These are phyloP conservation scores for Arenaria interpres DNA, from an alignment of 2,113 vertebrate species.

Conservation along the genomic window DNA sequence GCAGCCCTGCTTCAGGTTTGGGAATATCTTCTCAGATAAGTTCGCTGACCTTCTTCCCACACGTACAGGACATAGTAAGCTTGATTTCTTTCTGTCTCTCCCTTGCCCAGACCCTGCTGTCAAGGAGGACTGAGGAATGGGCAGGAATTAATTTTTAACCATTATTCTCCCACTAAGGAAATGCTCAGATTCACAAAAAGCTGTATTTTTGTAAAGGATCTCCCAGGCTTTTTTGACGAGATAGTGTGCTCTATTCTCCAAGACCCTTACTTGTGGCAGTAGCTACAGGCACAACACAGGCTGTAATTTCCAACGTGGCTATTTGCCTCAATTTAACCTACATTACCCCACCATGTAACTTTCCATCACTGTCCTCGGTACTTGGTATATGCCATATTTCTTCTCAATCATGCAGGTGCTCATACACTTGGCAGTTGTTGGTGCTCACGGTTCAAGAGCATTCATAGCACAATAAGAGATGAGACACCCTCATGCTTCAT, in stretches of 20 bases:
- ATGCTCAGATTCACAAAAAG: background rate
- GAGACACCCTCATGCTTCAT: background rate
- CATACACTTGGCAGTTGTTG: background rate
- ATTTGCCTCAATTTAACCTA: background rate
- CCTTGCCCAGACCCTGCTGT: background rate
- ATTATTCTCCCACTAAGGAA: background rate
- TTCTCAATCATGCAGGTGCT: background rate
- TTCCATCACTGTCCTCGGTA: background rate
- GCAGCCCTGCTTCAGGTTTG: background rate
- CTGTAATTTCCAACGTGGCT: rapidly evolving
- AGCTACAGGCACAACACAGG: background rate
- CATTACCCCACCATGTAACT: background rate
- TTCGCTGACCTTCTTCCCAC: background rate
- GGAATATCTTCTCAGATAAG: background rate
- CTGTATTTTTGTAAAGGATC: background rate
- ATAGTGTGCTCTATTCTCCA: background rate
- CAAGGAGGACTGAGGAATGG: background rate
- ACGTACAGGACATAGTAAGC: rapidly evolving
- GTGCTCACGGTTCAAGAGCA: rapidly evolving
- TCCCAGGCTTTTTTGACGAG: background rate
- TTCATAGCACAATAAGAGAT: background rate
- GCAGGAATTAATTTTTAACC: background rate
- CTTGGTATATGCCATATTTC: too few species aligned
- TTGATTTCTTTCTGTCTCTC: background rate
- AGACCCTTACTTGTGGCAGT: background rate